Conservation (phyloP, 2,113 vertebrate species). For the Scortum barcoo region DNA sequence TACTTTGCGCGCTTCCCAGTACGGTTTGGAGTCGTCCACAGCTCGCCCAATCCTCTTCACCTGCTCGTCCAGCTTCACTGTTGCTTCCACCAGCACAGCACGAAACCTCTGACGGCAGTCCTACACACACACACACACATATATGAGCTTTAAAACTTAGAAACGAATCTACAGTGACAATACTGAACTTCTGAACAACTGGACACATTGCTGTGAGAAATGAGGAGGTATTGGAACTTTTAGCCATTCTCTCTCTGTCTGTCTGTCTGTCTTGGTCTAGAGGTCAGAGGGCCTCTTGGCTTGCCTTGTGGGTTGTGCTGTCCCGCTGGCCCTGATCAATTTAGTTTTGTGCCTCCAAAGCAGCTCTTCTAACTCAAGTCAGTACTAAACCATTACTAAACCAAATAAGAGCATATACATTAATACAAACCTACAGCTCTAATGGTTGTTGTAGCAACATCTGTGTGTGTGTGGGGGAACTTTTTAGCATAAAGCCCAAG, state of each 20-base stretch:
- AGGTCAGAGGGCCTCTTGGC: not conserved
- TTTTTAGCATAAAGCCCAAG: not conserved
- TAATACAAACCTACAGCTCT: not conserved
- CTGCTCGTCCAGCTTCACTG: constrained; percentile 93
- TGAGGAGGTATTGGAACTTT: no score
- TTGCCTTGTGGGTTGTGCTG: not conserved
- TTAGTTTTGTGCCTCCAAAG: constrained; percentile 36
- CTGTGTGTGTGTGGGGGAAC: not conserved
- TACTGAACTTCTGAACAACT: not conserved
- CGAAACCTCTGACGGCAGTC: constrained; percentile 96
- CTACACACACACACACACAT: constrained; percentile 72
- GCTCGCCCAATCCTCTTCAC: constrained; percentile 96
- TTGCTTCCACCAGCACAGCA: constrained; percentile 92
- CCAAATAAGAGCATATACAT: not conserved
- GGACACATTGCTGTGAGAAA: not conserved
- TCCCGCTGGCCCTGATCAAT: not conserved
- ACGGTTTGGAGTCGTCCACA: constrained; percentile 98
- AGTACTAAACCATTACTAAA: constrained; percentile 16
- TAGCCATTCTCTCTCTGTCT: no score
- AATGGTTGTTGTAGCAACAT: no score
- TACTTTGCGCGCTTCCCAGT: constrained; percentile 95
- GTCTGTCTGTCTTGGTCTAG: not conserved
- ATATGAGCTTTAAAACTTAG: not conserved
- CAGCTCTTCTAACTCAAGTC: constrained; percentile 40
- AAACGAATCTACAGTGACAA: not conserved